A percentile compares a stretch with the other conserved stretches of the same genome.
phyloP scores from a whole-genome alignment of 2,113 vertebrate genomes.

The Acrocephalus kingi region DNA sequence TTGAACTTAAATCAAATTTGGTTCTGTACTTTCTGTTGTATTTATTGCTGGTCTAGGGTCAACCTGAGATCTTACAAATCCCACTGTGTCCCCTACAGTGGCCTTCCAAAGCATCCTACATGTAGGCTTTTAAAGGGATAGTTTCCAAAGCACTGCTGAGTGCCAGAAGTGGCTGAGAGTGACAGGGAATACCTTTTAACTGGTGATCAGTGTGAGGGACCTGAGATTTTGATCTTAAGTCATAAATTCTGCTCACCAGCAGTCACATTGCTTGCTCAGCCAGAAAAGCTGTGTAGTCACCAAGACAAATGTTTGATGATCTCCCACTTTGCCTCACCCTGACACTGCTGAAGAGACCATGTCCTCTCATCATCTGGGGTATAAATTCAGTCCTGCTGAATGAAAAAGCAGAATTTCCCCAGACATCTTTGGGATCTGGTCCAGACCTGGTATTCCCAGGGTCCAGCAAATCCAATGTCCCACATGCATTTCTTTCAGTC shows the following conservation, averaged over 20 bases:
- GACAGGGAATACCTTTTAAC: not conserved
- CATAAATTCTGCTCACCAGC: not conserved
- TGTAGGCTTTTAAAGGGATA: not conserved
- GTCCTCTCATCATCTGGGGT: not conserved
- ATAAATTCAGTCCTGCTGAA: not conserved
- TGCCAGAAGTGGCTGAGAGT: not conserved
- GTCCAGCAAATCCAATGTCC: not conserved
- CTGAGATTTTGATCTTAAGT: not conserved
- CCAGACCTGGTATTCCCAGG: not conserved
- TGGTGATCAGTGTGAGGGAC: not conserved
- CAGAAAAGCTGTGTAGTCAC: not conserved
- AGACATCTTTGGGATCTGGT: not conserved
- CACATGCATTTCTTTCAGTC: not conserved
- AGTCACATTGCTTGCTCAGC: not conserved
- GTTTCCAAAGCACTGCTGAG: not conserved
- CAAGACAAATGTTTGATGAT: not conserved
- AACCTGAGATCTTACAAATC: not conserved
- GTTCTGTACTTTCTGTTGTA: not conserved
- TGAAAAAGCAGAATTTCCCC: not conserved
- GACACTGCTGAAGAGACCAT: not conserved
- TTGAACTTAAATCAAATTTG: not conserved
- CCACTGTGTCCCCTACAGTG: not conserved
- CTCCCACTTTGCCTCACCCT: not conserved
- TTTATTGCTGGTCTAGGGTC: not conserved
- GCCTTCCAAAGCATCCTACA: not conserved